phyloP scores from a whole-genome alignment of 1,140 invertebrate genomes.

The Musca vetustissima region DNA sequence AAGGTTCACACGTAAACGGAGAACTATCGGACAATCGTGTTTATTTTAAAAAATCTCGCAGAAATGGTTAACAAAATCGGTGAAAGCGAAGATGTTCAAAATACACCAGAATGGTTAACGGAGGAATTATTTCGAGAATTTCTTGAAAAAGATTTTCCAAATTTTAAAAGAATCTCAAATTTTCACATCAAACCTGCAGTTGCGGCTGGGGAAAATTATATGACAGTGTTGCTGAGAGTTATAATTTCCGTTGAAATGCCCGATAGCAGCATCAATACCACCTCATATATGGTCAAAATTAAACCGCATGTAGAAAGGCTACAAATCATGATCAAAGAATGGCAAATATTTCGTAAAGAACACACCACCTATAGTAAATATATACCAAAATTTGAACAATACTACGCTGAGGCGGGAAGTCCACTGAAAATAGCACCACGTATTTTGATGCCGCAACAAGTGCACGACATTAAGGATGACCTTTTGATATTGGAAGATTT shows the following conservation, averaged over 20 bases:
- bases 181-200: conserved; percentile 33
- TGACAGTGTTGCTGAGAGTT: conserved; percentile 34
- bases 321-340: conserved; percentile 34
- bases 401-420: conserved; percentile 44
- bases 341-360: conserved; percentile 47
- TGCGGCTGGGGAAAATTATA: conserved; percentile 44
- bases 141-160: conserved; percentile 32
- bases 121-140: conserved; percentile 27
- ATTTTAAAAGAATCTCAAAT: conserved; percentile 32
- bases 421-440: conserved; percentile 36
- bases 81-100: too few relatives aligned
- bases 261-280: conserved; percentile 29
- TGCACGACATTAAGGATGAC: conserved; percentile 19
- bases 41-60: too few relatives aligned
- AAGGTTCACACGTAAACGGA: too few relatives aligned
- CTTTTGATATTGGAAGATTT: conserved; percentile 61
- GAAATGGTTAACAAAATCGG: too few relatives aligned
- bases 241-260: conserved; percentile 33
- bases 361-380: conserved; percentile 35
- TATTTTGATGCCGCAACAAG: conserved; percentile 30
- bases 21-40: too few relatives aligned
- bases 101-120: conserved; percentile 21
- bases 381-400: conserved; percentile 40
- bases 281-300: conserved; percentile 37
- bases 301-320: conserved; percentile 30